A percentile compares a stretch with the other conserved stretches of the same genome.
Conservation (phyloP, 2,113 vertebrate species). For the Festucalex cinctus region DNA sequence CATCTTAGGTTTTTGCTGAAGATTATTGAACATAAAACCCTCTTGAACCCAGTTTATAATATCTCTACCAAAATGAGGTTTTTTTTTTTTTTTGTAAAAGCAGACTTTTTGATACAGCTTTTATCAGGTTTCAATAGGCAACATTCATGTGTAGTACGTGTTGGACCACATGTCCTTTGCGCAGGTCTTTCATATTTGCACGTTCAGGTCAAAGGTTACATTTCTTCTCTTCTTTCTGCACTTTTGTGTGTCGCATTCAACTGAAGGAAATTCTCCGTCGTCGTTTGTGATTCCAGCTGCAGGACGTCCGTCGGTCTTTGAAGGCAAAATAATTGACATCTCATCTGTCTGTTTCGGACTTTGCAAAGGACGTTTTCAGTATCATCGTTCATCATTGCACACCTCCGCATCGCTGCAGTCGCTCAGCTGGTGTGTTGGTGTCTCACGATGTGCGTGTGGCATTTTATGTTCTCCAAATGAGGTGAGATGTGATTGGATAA, state of each 20-base stretch:
- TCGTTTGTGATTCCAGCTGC: conserved; percentile 31
- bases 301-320: not conserved
- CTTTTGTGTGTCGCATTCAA: conserved; percentile 2
- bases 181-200: conserved; percentile 1
- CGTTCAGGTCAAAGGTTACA: conserved; percentile 1
- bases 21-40: too few species aligned
- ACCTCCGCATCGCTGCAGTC: conserved; percentile 6
- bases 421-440: not conserved
- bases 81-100: too few species aligned
- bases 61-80: too few species aligned
- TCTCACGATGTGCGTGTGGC: not conserved
- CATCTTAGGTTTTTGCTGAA: too few species aligned
- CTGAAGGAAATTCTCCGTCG: conserved; percentile 12
- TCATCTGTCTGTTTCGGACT: conserved; percentile 1
- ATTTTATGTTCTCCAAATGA: conserved; percentile 25
- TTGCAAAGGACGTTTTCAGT: not conserved
- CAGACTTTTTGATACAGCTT: not conserved
- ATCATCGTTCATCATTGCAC: conserved; percentile 13
- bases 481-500: conserved; percentile 34
- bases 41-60: too few species aligned
- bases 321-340: not conserved
- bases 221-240: conserved; percentile 7
- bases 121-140: not conserved
- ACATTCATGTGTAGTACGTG: not conserved
- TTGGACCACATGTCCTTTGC: not conserved